A percentile compares a stretch with the other conserved stretches of the same genome.
Evolutionary conservation across 2,797 vertebrate genomes (phyloP).

Genomic region (Falco columbarius): DNA sequence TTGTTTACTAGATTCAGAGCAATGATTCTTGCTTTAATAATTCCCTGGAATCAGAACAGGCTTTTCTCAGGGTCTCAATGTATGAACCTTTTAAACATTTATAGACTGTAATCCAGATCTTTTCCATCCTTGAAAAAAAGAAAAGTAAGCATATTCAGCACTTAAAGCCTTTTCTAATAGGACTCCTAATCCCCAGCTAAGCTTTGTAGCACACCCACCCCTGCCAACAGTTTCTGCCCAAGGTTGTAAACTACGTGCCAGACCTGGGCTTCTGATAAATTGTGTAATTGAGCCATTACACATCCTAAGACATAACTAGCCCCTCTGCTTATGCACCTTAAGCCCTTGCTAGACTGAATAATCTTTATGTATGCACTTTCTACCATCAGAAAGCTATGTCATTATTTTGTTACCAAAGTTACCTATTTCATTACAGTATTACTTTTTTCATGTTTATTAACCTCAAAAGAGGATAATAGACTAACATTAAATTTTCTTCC

Average conservation of each 20-base stretch:
- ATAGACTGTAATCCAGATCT: neutral
- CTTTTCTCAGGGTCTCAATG: conserved; percentile 5
- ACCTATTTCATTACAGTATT: neutral
- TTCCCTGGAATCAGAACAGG: neutral
- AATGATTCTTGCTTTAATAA: conserved; percentile 29
- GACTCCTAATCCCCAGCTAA: conserved; percentile 32
- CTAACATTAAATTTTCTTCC: neutral
- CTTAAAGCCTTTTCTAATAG: conserved; percentile 5
- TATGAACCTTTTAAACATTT: conserved; percentile 30
- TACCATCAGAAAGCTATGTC: neutral
- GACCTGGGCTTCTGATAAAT: neutral
- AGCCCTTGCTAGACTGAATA: neutral
- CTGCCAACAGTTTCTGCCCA: neutral
- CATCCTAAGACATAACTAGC: neutral
- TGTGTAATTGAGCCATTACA: neutral
- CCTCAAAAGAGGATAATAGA: neutral
- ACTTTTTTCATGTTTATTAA: neutral
- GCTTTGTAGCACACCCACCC: neutral
- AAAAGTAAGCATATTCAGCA: neutral
- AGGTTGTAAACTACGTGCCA: neutral
- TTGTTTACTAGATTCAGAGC: neutral
- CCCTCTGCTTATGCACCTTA: neutral
- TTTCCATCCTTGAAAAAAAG: neutral
- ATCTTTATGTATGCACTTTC: neutral
- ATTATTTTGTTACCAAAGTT: neutral